A percentile compares a stretch with the other conserved stretches of the same genome.
These are phyloP conservation scores for Calephelis perditalis DNA, from an alignment of 2,888 invertebrate genomes.

Conservation along the genomic window DNA sequence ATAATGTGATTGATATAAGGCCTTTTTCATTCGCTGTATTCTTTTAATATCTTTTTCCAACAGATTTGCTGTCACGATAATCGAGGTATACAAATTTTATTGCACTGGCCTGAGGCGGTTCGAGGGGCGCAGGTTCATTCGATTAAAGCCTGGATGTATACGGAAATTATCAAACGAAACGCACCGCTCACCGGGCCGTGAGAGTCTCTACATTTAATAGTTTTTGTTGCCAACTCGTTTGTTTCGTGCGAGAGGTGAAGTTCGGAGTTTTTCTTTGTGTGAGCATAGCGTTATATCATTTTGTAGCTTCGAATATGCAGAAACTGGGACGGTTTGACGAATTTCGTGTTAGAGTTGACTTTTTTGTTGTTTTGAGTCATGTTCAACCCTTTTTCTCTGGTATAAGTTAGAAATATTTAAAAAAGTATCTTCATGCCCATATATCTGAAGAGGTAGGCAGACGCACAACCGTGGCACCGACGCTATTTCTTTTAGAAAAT, in stretches of 20 bases:
- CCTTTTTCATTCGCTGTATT: conserved; percentile 5
- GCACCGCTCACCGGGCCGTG: conserved; percentile 68
- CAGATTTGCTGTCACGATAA: conserved; percentile 17
- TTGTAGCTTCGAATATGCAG: conserved; percentile 9
- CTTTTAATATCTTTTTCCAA: conserved; percentile 2
- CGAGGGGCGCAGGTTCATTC: conserved; percentile 53
- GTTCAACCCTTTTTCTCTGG: too few species aligned
- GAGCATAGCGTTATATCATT: conserved; percentile 44
- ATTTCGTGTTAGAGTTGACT: background rate
- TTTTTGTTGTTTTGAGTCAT: too few species aligned
- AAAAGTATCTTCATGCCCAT: too few species aligned
- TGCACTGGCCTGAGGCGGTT: conserved; percentile 26
- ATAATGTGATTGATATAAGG: too few species aligned
- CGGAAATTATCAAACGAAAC: conserved; percentile 75
- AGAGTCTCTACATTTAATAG: conserved; percentile 68
- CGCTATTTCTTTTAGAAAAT: too few species aligned
- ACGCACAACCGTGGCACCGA: too few species aligned
- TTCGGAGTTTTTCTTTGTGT: conserved; percentile 39
- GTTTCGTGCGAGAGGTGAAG: conserved; percentile 54
- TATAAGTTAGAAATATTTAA: too few species aligned
- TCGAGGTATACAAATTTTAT: conserved; percentile 23
- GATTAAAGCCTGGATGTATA: conserved; percentile 71
- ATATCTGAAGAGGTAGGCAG: too few species aligned
- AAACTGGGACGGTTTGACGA: conserved; percentile 7
- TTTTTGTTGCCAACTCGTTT: conserved; percentile 64